These are phyloP conservation scores for Spermophilus dauricus DNA, from an alignment of 2,113 vertebrate species.

Conservation along the genomic window DNA sequence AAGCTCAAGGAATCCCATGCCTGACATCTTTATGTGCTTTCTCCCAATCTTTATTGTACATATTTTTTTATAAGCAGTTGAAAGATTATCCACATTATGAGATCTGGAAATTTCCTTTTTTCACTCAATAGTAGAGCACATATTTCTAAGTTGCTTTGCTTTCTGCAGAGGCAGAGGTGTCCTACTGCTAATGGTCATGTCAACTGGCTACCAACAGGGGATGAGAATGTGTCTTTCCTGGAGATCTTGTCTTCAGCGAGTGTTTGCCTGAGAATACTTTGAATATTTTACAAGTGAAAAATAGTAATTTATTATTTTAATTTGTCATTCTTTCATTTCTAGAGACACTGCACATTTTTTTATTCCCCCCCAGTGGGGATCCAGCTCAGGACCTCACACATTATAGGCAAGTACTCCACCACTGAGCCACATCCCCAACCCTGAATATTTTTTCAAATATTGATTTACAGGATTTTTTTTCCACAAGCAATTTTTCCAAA, in stretches of 20 bases:
- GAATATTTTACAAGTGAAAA: neutral
- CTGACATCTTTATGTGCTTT: neutral
- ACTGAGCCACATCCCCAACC: no score
- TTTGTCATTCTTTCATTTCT: neutral
- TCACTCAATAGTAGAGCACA: neutral
- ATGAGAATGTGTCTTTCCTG: neutral
- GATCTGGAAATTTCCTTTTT: conserved; percentile 21
- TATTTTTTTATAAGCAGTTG: neutral
- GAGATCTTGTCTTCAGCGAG: neutral
- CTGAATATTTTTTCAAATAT: neutral
- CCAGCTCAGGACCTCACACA: no score
- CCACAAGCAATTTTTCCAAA: neutral
- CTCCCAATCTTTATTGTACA: neutral
- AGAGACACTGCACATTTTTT: neutral
- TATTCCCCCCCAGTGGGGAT: neutral
- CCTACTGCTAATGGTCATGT: neutral
- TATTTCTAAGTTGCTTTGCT: conserved; percentile 1
- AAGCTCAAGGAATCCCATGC: neutral
- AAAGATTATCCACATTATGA: neutral
- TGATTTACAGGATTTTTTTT: neutral
- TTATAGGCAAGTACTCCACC: no score
- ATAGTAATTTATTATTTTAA: neutral
- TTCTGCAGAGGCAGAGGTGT: neutral
- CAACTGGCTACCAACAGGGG: no score
- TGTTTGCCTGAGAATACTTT: neutral